Percentiles rank a stretch among this genome's conserved stretches.
Evolutionary conservation across 2,113 vertebrate genomes (phyloP).

Genomic region (Osmerus eperlanus): DNA sequence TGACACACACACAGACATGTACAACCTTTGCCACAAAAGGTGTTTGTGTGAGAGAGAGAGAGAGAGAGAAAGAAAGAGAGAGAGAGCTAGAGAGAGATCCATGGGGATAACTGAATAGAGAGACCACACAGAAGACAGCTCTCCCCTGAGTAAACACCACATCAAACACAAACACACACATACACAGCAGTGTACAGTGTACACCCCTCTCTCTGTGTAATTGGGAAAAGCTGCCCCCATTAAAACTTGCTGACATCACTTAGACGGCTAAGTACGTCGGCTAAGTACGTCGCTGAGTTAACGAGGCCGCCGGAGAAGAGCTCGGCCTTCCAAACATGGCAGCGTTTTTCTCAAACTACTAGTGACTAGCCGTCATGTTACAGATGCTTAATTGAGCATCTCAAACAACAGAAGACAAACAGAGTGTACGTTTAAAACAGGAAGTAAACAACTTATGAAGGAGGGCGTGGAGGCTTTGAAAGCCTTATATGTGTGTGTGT

Average conservation of each 20-base stretch:
- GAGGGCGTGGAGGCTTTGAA: neutral
- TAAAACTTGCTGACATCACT: conserved; percentile 74
- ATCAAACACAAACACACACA: conserved; percentile 58
- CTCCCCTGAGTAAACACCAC: conserved; percentile 71
- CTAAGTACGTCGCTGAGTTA: conserved; percentile 62
- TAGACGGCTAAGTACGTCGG: conserved; percentile 58
- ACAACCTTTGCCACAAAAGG: no score
- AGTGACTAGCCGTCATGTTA: conserved; percentile 46
- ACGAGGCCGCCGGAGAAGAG: conserved; percentile 37
- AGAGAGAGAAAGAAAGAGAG: conserved; percentile 47
- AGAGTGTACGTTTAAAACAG: neutral
- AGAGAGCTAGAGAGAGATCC: conserved; percentile 54
- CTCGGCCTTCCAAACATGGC: conserved; percentile 54
- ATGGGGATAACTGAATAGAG: conserved; percentile 55
- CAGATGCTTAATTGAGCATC: conserved; percentile 52
- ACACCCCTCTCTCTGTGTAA: conserved; percentile 48
- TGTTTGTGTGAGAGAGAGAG: conserved; percentile 29
- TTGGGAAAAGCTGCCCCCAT: conserved; percentile 71
- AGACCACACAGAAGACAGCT: conserved; percentile 75
- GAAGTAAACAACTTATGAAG: conserved; percentile 27
- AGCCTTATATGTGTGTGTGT: neutral
- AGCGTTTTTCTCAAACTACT: conserved; percentile 37
- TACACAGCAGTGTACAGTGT: neutral
- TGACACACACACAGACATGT: neutral
- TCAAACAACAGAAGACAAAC: conserved; percentile 44